These are phyloP conservation scores for Pogoniulus pusillus DNA, from an alignment of 2,797 vertebrate genomes.

Conservation along the genomic window DNA sequence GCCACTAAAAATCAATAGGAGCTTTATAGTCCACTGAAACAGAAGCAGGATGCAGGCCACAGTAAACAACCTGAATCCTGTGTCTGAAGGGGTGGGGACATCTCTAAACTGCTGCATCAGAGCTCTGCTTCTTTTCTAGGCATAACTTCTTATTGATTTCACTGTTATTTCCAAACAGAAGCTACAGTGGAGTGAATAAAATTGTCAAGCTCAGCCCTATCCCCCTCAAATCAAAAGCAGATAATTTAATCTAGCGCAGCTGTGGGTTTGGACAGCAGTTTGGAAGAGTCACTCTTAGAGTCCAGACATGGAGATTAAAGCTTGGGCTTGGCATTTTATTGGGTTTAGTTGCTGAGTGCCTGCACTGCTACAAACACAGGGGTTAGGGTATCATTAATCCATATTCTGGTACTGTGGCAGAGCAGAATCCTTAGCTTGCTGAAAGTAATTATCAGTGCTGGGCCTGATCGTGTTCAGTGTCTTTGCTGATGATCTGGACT, in stretches of 20 bases:
- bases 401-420: neutral
- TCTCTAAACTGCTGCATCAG: neutral
- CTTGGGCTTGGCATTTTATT: neutral
- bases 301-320: neutral
- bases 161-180: neutral
- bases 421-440: neutral
- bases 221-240: neutral
- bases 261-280: neutral
- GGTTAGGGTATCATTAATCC: constrained; percentile 5
- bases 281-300: constrained; percentile 14
- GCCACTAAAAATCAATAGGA: neutral
- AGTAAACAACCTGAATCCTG: neutral
- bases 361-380: neutral
- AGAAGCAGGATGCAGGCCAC: neutral
- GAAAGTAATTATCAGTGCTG: too few relatives aligned
- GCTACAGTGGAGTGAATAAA: neutral
- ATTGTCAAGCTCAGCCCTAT: neutral
- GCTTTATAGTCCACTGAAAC: neutral
- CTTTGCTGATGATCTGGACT: too few relatives aligned
- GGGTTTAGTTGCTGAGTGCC: neutral
- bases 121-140: neutral
- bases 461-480: too few relatives aligned
- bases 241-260: constrained; percentile 34
- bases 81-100: neutral
- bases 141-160: neutral